These are phyloP conservation scores for Ernsta delagoae DNA, from an alignment of 2,888 invertebrate genomes.

Conservation along the genomic window DNA sequence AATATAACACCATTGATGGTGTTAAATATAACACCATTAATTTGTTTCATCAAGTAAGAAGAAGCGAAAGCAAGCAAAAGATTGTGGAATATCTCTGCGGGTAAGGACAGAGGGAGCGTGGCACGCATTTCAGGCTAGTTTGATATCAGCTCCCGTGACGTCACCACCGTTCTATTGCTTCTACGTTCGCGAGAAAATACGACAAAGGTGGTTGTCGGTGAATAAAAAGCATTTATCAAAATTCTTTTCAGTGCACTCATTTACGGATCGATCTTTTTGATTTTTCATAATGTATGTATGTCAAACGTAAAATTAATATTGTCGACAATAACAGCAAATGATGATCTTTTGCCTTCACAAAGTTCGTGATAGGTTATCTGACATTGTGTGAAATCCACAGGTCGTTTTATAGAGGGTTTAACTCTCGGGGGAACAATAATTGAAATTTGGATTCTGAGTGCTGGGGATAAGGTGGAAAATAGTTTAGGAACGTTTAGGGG, in stretches of 20 bases:
- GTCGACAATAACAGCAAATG: conserved; percentile 22
- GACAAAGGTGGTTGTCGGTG: conserved; percentile 47
- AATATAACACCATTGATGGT: too few species aligned
- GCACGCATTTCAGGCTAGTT: conserved; percentile 82
- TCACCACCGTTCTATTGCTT: conserved; percentile 66
- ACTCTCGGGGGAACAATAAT: conserved; percentile 52
- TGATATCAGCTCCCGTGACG: conserved; percentile 79
- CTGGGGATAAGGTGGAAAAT: conserved; percentile 66
- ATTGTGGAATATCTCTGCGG: conserved; percentile 72
- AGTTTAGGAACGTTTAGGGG: conserved; percentile 57
- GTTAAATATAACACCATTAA: too few species aligned
- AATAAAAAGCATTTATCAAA: conserved; percentile 13
- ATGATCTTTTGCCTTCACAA: conserved; percentile 27
- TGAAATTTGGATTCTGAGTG: conserved; percentile 65
- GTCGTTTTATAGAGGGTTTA: conserved; percentile 61
- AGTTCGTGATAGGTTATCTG: conserved; percentile 35
- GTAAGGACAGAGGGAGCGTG: conserved; percentile 75
- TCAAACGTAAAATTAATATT: conserved; percentile 23
- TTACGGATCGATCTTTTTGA: not conserved
- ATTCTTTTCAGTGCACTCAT: conserved; percentile 6
- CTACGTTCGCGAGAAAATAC: conserved; percentile 57
- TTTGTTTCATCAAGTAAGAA: conserved; percentile 18
- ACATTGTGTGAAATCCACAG: conserved; percentile 62
- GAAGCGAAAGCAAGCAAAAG: conserved; percentile 45
- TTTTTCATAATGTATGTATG: conserved; percentile 6